Evolutionary conservation across 2,888 invertebrate genomes (phyloP), one percentile per base, ranked within the genome.

Genomic region (Leptura quadrifasciata): DNA sequence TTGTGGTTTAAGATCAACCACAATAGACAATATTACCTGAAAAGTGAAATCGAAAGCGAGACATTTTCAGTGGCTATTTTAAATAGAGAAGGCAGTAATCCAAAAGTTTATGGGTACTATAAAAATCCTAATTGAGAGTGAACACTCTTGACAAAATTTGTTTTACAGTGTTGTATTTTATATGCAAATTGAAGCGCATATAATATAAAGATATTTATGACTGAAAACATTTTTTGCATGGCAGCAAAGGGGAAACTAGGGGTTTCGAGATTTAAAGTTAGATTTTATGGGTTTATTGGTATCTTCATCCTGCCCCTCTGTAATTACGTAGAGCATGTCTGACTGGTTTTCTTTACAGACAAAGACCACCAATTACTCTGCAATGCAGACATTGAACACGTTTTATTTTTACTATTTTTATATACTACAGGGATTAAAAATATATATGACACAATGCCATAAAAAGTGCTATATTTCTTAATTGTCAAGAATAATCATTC

Each of bases 11-110:
- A 77, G 52, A 77, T 83, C 77, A 84, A 85, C 86, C 86, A 77
- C 57, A 57, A 57, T 57, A 57, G 18, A 20, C 86, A 86, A 83
- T 68, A 81, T 74, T 78, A 85, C 85, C 86, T 85, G 84, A 86
- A 87, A 87, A 87, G 87, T 86, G 87, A 87, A 87, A 87, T 82
- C 84, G 80, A 81, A 80, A 81, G 78, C 79, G 58, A 74, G 75
- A 76, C 61, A 74, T 78, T 79, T 79, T 72, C 74, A 54, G 60
- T 39, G 18, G 65, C 67, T 72, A 67, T 55, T 52, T 75, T 52
- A 63, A 55, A 57, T 72, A 72, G 63, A 76, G 57, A 20, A 76
- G 69, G 68, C 52, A 68, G 58, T 72, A 74, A 55, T 71, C 73
- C 68, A 74, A 72, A 69, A 72, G 72, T 83, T 82, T 83, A 83